Evolutionary conservation across 1,140 invertebrate species (phyloP).

Genomic region (Chlorops oryzae): DNA sequence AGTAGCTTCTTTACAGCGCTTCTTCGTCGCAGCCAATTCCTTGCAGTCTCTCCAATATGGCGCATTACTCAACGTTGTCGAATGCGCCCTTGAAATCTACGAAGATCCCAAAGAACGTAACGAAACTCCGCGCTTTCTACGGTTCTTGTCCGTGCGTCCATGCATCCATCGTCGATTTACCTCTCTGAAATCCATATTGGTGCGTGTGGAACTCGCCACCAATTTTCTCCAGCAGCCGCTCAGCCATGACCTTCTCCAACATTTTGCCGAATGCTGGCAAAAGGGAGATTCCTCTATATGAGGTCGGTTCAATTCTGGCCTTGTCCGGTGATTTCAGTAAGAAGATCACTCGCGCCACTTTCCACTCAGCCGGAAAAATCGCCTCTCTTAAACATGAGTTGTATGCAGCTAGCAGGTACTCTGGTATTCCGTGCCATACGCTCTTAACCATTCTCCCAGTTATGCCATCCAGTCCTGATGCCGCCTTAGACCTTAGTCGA

Average conservation of each 20-base stretch:
- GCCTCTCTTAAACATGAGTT: not conserved
- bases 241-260: not conserved
- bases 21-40: too few relatives aligned
- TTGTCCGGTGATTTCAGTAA: slow-evolving; percentile 20
- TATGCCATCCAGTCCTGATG: slow-evolving; percentile 3
- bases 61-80: too few relatives aligned
- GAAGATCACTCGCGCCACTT: slow-evolving; percentile 20
- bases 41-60: too few relatives aligned
- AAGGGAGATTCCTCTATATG: slow-evolving; percentile 5
- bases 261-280: not conserved
- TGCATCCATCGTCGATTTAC: too few relatives aligned
- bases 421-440: slow-evolving; percentile 5
- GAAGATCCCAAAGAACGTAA: too few relatives aligned
- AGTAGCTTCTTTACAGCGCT: slow-evolving; percentile 10
- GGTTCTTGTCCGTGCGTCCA: too few relatives aligned
- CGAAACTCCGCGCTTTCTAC: too few relatives aligned
- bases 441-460: slow-evolving; percentile 5
- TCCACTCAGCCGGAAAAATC: slow-evolving; percentile 16
- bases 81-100: too few relatives aligned
- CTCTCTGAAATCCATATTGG: not conserved
- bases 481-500: not conserved
- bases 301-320: slow-evolving; percentile 11
- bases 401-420: not conserved
- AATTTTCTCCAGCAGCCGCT: not conserved
- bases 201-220: not conserved